phyloP scores from a whole-genome alignment of 2,888 invertebrate species.

The Nemotelus pantherinus region DNA sequence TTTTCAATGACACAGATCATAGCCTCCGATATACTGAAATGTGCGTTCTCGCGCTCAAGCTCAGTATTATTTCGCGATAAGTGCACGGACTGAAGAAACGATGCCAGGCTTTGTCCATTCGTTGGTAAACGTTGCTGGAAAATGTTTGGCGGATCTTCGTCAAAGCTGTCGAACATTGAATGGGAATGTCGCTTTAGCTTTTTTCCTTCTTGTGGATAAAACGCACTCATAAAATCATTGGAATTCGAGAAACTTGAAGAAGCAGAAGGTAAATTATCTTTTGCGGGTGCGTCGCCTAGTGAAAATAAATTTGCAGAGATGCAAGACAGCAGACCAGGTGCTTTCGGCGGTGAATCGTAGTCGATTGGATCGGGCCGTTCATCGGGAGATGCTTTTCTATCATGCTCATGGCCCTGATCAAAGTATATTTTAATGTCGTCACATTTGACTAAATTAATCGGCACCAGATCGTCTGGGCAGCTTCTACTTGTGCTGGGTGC shows the following conservation, averaged over 20 bases:
- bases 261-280: neutral
- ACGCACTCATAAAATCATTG: conserved; percentile 58
- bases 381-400: conserved; percentile 36
- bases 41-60: conserved; percentile 85
- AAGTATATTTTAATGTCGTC: conserved; percentile 64
- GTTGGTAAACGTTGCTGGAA: conserved; percentile 60
- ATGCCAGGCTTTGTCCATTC: conserved; percentile 77
- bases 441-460: conserved; percentile 58
- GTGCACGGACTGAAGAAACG: conserved; percentile 77
- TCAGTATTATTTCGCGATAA: conserved; percentile 78
- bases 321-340: conserved; percentile 43
- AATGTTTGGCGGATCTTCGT: conserved; percentile 66
- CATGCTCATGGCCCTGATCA: conserved; percentile 53
- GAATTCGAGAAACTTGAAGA: conserved; percentile 48
- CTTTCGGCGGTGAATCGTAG: conserved; percentile 44
- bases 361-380: conserved; percentile 18
- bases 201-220: conserved; percentile 60
- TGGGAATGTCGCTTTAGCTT: conserved; percentile 55
- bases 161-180: conserved; percentile 19
- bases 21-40: conserved; percentile 85
- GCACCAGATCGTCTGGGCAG: conserved; percentile 40
- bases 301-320: conserved; percentile 45
- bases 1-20: conserved; percentile 85
- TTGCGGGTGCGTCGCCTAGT: neutral
- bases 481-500: neutral